Evolutionary conservation across 2,888 invertebrate genomes (phyloP), one percentile per base, ranked within the genome.

Genomic region (Luperina testacea): DNA sequence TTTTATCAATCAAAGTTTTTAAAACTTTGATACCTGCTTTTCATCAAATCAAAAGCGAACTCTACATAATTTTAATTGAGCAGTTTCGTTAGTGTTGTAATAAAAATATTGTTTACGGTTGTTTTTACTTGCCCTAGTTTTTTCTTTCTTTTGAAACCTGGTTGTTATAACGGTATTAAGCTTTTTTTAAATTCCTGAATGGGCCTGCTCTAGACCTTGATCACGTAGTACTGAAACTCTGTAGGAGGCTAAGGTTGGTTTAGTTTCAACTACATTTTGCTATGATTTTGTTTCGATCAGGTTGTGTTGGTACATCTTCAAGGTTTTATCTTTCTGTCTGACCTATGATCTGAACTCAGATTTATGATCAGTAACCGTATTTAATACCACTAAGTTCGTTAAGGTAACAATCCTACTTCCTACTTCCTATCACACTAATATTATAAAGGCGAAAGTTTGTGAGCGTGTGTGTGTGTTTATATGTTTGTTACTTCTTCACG

Each of bases 361-460:
- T 42, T 42, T 51, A 51, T 76, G 24, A 8, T 59, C 17, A 17
- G 13, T 24, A 48, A 57, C 38, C 57, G 27, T 48, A 61, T 59
- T 72, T 15, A 59, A 15, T 51, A 51, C 20, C 53, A 83, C 45
- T 32, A 83, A 72, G 38, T 51, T 48, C 48, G n/a, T n/a, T 32
- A 78, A 59, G 65, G 15, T 17, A 61, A 78, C n/a, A 13, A 57
- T 53, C 53, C 8, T 53, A 53, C 53, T 15, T 48, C 42, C 42
- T 42, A 38, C 45, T 32, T 32, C 32, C 32, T 32, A 32, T 32
- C 32, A 32, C 32, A 32, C 32, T 32, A 32, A 53, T 57, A 57
- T 57, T 57, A 24, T 57, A 24, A 53, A 8, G 3, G 20, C 3
- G n/a, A 57, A 57, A 57, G 57, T 57, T 57, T 57, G 9, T 57